Evolutionary conservation across 2,113 vertebrate species (phyloP).

Genomic region (Vicugna pacos): DNA sequence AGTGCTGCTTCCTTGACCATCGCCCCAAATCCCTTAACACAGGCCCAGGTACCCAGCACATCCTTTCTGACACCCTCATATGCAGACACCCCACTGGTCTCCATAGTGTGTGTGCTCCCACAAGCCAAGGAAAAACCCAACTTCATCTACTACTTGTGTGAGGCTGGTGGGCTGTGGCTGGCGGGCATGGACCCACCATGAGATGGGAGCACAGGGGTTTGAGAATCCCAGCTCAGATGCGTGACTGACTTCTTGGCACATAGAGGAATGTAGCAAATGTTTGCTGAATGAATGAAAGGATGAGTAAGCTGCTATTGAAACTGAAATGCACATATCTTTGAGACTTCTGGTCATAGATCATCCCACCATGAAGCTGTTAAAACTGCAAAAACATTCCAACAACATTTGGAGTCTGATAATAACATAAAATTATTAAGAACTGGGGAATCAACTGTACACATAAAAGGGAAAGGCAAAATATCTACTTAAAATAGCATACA

Average conservation of each 20-base stretch:
- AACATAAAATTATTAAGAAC: not conserved
- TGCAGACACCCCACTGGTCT: not conserved
- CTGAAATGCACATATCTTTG: too few relatives aligned
- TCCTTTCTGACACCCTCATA: not conserved
- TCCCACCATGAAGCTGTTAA: not conserved
- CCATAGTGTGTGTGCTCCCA: too few relatives aligned
- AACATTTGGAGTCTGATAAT: not conserved
- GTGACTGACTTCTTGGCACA: not conserved
- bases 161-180: not conserved
- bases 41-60: fast-evolving
- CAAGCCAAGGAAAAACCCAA: too few relatives aligned
- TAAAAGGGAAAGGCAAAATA: not conserved
- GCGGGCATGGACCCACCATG: too few relatives aligned
- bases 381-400: not conserved
- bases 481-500: not conserved
- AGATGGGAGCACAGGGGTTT: fast-evolving
- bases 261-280: not conserved
- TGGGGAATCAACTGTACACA: not conserved
- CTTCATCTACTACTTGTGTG: too few relatives aligned
- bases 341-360: not conserved
- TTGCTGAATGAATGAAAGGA: not conserved
- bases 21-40: not conserved
- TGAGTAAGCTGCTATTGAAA: not conserved
- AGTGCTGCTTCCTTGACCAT: not conserved
- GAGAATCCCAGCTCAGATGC: not conserved